Base-by-base conservation (phyloP, 2,113 vertebrate species). In the Poecile atricapillus region DNA sequence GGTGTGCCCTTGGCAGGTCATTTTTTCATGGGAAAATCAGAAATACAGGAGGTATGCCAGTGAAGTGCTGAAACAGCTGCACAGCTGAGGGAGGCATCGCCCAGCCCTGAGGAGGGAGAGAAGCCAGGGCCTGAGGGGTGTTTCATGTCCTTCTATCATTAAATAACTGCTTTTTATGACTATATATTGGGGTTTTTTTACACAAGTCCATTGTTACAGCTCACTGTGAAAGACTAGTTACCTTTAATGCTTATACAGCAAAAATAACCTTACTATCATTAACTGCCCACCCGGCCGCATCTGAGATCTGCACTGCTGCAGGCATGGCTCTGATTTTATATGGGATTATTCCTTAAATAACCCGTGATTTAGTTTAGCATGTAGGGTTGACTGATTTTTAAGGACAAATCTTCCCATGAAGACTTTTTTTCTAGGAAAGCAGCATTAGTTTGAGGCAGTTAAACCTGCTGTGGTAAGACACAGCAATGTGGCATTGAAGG, bases 281-380 rank as follows among this genome's bases (percentile, higher is more conserved):
- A 81, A 24, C 39, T 70, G 80, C 63, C 71, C 83, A 9, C 43
- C 74, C 1, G 0, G 60, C 56, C 0, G 0, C 27, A 15, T 35
- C 73, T 35, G 37, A 37, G 46, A 35, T 62, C 15, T 1, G 1
- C 6, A 11, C 41, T 65, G 85, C 83, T 81, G 73, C 52, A 55
- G 28, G 71, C 37, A 1, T 7, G 53, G 31, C 79, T 85, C 64
- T 46, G 37, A 39, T 76, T 95, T 87, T 55, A 17, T 50, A 21
- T 8, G 21, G 67, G 68, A 28, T 93, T 94, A 58, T 52, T 70
- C 33, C 59, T 85, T 73, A 82, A 86, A 69, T 85, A 91, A 95
- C 64, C 59, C 13, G 2, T 74, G 71, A 22, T 59, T 62, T 75
- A 63, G 30, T 75, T 80, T 9, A 74, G 63, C 12, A 0, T 35